Conservation (phyloP, 2,888 invertebrate species). For the Pomacea canaliculata region DNA sequence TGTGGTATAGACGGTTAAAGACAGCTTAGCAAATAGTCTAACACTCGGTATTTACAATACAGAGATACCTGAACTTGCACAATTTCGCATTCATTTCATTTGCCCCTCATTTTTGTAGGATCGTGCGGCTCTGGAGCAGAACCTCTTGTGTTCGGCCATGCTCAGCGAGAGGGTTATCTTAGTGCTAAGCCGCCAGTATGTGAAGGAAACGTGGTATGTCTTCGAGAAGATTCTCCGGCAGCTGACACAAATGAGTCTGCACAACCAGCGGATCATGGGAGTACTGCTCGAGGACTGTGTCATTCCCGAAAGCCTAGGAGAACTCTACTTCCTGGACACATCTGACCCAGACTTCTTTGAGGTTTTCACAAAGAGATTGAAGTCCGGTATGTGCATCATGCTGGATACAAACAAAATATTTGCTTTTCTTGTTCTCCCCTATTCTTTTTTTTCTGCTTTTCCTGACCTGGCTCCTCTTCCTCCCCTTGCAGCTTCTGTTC, state of each 20-base stretch:
- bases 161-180: conserved; percentile 59
- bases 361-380: conserved; percentile 46
- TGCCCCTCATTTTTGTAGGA: conserved; percentile 2
- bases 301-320: conserved; percentile 54
- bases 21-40: too few relatives aligned
- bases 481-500: neutral
- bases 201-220: conserved; percentile 51
- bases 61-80: too few relatives aligned
- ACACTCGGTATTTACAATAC: too few relatives aligned
- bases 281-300: conserved; percentile 55
- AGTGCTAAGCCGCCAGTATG: conserved; percentile 52
- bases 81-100: too few relatives aligned
- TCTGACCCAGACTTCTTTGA: conserved; percentile 52
- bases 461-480: neutral
- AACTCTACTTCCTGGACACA: conserved; percentile 49
- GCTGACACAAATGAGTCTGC: conserved; percentile 52
- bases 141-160: conserved; percentile 58
- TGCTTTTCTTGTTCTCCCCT: neutral
- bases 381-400: conserved; percentile 47
- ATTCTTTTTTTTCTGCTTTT: neutral
- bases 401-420: neutral
- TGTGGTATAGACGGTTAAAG: too few relatives aligned
- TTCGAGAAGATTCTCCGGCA: conserved; percentile 56
- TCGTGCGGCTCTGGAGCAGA: conserved; percentile 37
- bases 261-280: conserved; percentile 56